Evolutionary conservation across 2,888 invertebrate species (phyloP).

Genomic region (Himalopsyche kuldschensis): DNA sequence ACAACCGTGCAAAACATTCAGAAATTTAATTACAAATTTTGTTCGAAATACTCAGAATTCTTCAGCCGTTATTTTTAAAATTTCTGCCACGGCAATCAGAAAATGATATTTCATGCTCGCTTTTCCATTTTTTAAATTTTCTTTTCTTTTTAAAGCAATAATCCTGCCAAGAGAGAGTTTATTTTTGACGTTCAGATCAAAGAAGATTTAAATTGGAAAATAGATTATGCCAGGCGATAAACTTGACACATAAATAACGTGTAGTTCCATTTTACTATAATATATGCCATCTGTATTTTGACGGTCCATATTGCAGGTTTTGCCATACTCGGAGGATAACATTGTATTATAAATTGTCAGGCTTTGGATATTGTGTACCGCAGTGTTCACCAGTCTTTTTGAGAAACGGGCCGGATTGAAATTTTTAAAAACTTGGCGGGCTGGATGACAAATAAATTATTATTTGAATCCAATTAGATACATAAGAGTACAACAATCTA

Average conservation of each 20-base stretch:
- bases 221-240: background rate
- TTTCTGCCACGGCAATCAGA: background rate
- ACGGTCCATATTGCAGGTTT: background rate
- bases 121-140: background rate
- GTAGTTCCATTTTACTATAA: background rate
- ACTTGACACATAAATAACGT: background rate
- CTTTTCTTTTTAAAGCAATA: background rate
- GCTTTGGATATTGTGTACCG: no score
- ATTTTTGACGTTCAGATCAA: background rate
- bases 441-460: no score
- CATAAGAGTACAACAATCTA: no score
- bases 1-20: background rate
- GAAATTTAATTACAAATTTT: background rate
- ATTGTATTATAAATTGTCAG: no score
- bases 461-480: no score
- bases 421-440: no score
- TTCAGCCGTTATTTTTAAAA: background rate
- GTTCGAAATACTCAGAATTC: background rate
- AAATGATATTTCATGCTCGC: background rate
- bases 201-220: background rate
- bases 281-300: background rate
- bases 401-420: no score
- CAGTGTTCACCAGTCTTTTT: no score
- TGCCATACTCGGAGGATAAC: no score
- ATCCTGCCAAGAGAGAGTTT: background rate